Evolutionary conservation across 2,113 vertebrate species (phyloP).

Genomic region (Typhlomys cinereus): DNA sequence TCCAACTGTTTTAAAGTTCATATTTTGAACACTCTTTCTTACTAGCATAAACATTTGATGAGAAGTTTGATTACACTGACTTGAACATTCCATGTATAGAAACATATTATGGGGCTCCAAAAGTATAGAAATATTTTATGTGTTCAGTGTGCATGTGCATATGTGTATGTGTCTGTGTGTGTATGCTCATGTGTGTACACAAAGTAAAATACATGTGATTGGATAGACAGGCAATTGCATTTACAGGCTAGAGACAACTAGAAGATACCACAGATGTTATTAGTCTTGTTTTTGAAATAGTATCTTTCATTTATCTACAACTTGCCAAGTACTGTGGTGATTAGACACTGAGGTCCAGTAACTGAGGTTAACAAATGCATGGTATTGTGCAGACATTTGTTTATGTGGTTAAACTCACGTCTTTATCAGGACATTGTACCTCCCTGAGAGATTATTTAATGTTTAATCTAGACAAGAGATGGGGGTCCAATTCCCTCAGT

Average conservation of each 20-base stretch:
- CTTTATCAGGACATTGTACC: too few species aligned
- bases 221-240: too few species aligned
- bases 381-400: too few species aligned
- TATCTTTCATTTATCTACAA: too few species aligned
- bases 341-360: accelerated
- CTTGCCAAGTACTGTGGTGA: not conserved
- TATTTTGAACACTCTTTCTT: not conserved
- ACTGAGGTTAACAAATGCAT: too few species aligned
- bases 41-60: not conserved
- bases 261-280: too few species aligned
- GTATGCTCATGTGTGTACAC: not conserved
- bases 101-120: not conserved
- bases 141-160: not conserved
- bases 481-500: too few species aligned
- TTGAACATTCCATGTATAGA: not conserved
- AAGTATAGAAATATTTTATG: not conserved
- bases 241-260: not conserved
- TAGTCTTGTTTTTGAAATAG: too few species aligned
- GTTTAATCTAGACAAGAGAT: too few species aligned
- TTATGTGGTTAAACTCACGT: too few species aligned
- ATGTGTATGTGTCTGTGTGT: not conserved
- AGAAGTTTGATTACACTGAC: not conserved
- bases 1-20: not conserved
- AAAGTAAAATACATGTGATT: not conserved
- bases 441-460: too few species aligned